Evolutionary conservation across 2,888 invertebrate genomes (phyloP), one percentile per base, ranked within the genome.

Genomic region (Neria commutata): DNA sequence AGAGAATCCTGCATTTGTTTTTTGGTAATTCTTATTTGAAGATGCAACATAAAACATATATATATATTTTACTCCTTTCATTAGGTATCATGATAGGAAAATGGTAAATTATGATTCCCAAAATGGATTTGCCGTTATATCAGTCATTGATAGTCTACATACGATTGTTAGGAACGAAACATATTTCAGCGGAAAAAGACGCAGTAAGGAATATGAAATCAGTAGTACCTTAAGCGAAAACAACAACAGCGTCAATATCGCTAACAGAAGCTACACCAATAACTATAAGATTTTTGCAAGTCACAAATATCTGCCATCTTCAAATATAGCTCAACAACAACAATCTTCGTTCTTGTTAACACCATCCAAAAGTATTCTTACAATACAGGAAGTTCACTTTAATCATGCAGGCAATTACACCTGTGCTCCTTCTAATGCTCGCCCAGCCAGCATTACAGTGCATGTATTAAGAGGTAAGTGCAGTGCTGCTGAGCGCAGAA

Each of bases 41-140:
- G 21, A 50, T n/a, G n/a, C n/a, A n/a, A n/a, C n/a, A n/a, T n/a
- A n/a, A n/a, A n/a, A n/a, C n/a, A n/a, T n/a, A n/a, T n/a, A n/a
- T n/a, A n/a, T n/a, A n/a, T n/a, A n/a, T 0, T 29, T 33, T 0
- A 48, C 11, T 53, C 8, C n/a, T 46, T 53, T 3, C 40, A 40
- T 19, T 47, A 82, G 92, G 92, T 93, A 92, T 82, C 92, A 92
- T 77, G 89, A 90, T 75, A 89, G 89, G 72, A 84, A 90, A 68
- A 91, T 93, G 91, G 92, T 93, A 75, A 93, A 93, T 82, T 93
- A 91, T 75, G 92, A 93, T 78, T 78, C 88, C 49, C 90, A 88
- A 84, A 86, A 86, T 74, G 87, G 87, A n/a, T 82, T 82, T 60
- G 76, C 76, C 23, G 81, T 82, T 29, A 77, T 77, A 29, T 77